Evolutionary conservation across 2,888 invertebrate species (phyloP), one percentile per base, ranked within the genome.

Genomic region (Eustalomyia histrio): DNA sequence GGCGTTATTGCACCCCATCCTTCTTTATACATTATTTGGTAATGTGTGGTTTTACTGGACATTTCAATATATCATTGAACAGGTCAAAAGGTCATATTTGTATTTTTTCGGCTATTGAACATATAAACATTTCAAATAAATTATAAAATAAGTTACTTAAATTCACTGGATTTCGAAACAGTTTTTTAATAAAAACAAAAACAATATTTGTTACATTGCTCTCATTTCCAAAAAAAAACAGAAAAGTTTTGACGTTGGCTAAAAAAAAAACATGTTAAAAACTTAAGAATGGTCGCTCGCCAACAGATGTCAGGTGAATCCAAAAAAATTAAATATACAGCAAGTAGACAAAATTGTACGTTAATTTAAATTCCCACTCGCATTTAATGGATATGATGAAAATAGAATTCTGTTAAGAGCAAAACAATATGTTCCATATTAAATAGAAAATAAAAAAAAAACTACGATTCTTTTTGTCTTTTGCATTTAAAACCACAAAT

Each of bases 181-280:
- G 10, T 39, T 39, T 39, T 12, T 39, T 39, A 12, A 61, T 33
- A 21, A 29, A 12, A 33, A 65, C 8, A 50, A 64, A 63, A 64
- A 29, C 29, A 29, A 29, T 18, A 76, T 29, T 71, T 58, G n/a
- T 60, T 71, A 78, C 65, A 65, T 58, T 58, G 58, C 57, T 65
- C 58, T 65, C 53, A 63, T 61, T 61, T 60, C 47, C 71, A 78
- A 72, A 78, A 55, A 72, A 67, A 53, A 47, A 65, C 39, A 33
- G 39, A 52, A 8, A 47, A 47, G n/a, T n/a, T 39, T 47, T 47
- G 43, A 47, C 43, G 43, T 47, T 47, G 43, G 12, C 47, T 33
- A 61, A 58, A 21, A 21, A 61, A 58, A 21, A 63, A 24, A 61
- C 61, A 71, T n/a, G 21, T 24, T 17, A 21, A 52, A 43, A 61